These are phyloP conservation scores for Cerceris ruficornis DNA, from an alignment of 2,888 invertebrate species.

Conservation along the genomic window DNA sequence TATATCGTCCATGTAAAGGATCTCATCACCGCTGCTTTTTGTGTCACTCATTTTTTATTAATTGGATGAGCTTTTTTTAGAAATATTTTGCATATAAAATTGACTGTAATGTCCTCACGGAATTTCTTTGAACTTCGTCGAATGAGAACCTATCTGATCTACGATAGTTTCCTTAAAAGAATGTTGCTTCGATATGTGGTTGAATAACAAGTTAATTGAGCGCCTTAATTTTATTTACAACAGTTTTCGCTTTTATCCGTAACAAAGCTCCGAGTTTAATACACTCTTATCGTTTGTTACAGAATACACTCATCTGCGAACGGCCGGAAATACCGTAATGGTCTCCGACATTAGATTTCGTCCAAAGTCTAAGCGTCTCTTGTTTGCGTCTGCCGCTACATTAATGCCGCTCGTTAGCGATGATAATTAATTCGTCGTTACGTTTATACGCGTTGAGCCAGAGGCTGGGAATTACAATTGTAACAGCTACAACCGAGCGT, in stretches of 20 bases:
- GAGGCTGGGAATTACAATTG: background rate
- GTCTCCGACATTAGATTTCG: no score
- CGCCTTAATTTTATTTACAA: no score
- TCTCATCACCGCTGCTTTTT: conserved; percentile 43
- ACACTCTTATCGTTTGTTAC: no score
- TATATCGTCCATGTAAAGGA: conserved; percentile 71
- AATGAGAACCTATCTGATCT: no score
- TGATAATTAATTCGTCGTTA: conserved; percentile 1
- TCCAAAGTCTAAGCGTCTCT: background rate
- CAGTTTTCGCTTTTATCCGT: no score
- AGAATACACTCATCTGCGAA: no score
- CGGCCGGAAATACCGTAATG: no score
- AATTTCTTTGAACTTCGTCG: no score
- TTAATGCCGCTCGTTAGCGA: background rate
- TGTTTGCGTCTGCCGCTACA: background rate
- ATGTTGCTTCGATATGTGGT: no score
- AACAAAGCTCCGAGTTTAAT: no score
- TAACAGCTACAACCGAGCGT: background rate
- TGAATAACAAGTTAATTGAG: no score
- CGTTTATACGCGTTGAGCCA: background rate
- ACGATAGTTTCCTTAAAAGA: no score
- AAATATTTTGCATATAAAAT: conserved; percentile 1
- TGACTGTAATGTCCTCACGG: background rate
- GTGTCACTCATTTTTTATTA: conserved; percentile 31
- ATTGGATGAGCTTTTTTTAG: background rate